These are phyloP conservation scores for Cyclophora punctaria DNA, from an alignment of 2,888 invertebrate species.

Conservation along the genomic window DNA sequence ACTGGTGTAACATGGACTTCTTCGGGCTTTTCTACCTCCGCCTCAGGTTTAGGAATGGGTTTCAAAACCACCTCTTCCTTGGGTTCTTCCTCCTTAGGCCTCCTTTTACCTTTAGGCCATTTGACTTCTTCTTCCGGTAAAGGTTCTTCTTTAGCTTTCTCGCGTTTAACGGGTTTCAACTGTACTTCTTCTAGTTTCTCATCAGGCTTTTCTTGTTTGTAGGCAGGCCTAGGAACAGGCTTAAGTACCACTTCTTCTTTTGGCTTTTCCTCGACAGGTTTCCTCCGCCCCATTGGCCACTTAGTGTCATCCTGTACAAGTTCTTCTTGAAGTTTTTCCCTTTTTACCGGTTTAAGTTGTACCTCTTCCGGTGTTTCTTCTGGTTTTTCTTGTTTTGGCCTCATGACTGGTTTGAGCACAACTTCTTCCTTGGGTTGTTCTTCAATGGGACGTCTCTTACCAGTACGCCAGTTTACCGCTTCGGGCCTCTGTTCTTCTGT, in stretches of 20 bases:
- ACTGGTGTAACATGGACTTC: slow-evolving; percentile 39
- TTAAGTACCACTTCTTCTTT: slow-evolving; percentile 30
- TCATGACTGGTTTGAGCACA: slow-evolving; percentile 11
- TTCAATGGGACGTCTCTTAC: slow-evolving; percentile 8
- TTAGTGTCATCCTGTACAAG: slow-evolving; percentile 21
- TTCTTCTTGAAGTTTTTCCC: slow-evolving; percentile 42
- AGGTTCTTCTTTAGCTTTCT: slow-evolving; percentile 31
- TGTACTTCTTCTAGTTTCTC: slow-evolving; percentile 36
- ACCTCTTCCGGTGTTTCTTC: slow-evolving; percentile 35
- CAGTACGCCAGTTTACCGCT: slow-evolving; percentile 29
- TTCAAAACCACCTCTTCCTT: slow-evolving; percentile 33
- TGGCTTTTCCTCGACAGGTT: slow-evolving; percentile 30
- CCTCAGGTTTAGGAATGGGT: slow-evolving; percentile 31
- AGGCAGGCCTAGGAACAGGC: slow-evolving; percentile 20
- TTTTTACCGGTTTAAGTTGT: slow-evolving; percentile 46
- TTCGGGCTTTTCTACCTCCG: slow-evolving; percentile 39
- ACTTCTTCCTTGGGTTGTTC: slow-evolving; percentile 11
- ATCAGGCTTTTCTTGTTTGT: slow-evolving; percentile 22
- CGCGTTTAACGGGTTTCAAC: slow-evolving; percentile 39
- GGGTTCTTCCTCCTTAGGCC: slow-evolving; percentile 35
- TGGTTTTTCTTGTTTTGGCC: slow-evolving; percentile 28
- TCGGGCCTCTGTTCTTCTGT: slow-evolving; percentile 17
- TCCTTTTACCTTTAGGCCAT: slow-evolving; percentile 19
- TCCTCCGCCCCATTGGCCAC: slow-evolving; percentile 25
- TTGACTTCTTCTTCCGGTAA: slow-evolving; percentile 24